Evolutionary conservation across 1,140 invertebrate species (phyloP).

Genomic region (Drosophila busckii): DNA sequence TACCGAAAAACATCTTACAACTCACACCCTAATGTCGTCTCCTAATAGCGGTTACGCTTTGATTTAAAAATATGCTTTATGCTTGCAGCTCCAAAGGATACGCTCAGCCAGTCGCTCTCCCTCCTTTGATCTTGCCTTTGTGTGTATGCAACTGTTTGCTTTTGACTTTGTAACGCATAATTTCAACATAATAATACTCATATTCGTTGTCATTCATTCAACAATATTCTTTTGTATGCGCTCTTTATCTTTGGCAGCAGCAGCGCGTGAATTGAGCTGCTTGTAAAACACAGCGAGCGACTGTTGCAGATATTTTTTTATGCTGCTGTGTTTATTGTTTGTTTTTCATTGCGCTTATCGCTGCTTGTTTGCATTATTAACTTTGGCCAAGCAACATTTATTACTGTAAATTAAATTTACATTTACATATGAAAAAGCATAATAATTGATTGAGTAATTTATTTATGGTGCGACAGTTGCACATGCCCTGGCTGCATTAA

Average conservation of each 20-base stretch:
- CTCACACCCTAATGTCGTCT: constrained; percentile 28
- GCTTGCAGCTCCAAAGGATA: too few relatives aligned
- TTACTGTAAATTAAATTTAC: constrained; percentile 5
- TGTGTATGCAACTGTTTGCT: constrained; percentile 16
- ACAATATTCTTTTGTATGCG: too few relatives aligned
- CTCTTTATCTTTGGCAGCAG: constrained; percentile 4
- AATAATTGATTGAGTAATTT: constrained; percentile 25
- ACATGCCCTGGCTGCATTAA: neutral
- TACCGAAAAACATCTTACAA: constrained; percentile 9
- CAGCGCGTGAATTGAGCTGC: constrained; percentile 9
- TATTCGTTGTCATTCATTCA: constrained; percentile 12
- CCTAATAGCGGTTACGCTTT: constrained; percentile 67
- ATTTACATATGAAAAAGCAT: too few relatives aligned
- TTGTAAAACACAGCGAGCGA: constrained; percentile 7
- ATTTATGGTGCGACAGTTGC: constrained; percentile 13
- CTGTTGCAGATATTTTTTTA: constrained; percentile 10
- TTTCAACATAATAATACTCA: constrained; percentile 53
- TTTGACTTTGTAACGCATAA: constrained; percentile 50
- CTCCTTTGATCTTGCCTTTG: neutral
- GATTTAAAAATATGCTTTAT: constrained; percentile 76
- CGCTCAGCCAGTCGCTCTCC: neutral
- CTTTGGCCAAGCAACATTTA: constrained; percentile 19
- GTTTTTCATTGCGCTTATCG: constrained; percentile 14
- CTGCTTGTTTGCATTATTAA: constrained; percentile 30
- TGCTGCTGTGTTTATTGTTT: constrained; percentile 9